A percentile compares a stretch with the other conserved stretches of the same genome.
Evolutionary conservation across 2,113 vertebrate genomes (phyloP).

Genomic region (Bungarus multicinctus): DNA sequence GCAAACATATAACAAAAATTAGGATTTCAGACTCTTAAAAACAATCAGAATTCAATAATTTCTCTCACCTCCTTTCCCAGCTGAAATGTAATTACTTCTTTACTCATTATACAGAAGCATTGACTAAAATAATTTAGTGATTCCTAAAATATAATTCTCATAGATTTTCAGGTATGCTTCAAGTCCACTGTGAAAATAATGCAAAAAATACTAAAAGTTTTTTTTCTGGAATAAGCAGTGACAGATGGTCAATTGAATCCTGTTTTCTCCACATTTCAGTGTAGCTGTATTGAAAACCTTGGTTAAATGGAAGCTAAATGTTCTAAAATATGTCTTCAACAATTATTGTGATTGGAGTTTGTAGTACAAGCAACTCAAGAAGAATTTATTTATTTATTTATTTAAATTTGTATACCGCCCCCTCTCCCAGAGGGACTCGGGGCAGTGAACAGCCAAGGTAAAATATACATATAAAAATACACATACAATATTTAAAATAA

Average conservation of each 20-base stretch:
- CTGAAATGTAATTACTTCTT: fast-evolving
- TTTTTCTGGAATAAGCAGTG: background rate
- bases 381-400: too few relatives aligned
- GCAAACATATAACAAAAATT: background rate
- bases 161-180: background rate
- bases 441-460: too few relatives aligned
- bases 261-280: background rate
- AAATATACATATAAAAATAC: too few relatives aligned
- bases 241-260: background rate
- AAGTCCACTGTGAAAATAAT: background rate
- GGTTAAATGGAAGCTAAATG: background rate
- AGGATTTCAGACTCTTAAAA: constrained; percentile 19
- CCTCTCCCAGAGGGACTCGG: too few relatives aligned
- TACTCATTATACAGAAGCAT: background rate
- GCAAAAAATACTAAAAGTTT: background rate
- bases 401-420: too few relatives aligned
- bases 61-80: background rate
- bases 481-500: too few relatives aligned
- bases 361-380: background rate
- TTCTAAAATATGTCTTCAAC: background rate
- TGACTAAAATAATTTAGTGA: background rate
- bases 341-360: background rate
- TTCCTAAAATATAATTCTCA: background rate
- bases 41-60: background rate
- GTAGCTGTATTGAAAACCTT: background rate